These are phyloP conservation scores for Acleris sparsana DNA, from an alignment of 2,888 invertebrate genomes.

Conservation along the genomic window DNA sequence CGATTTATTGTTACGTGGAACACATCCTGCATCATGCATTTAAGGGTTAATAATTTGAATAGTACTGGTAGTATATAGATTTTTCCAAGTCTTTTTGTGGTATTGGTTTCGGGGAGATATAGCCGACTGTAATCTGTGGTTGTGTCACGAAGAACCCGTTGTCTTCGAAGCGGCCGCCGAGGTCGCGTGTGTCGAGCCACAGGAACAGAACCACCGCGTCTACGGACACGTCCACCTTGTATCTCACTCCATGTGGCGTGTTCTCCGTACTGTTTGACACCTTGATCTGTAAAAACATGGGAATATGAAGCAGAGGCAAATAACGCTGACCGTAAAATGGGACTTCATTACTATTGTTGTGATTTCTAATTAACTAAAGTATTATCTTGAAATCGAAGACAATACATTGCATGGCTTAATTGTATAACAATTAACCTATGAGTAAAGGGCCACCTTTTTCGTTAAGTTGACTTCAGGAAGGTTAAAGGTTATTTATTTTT, in stretches of 20 bases:
- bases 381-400: too few relatives aligned
- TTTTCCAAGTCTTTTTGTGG: slow-evolving; percentile 50
- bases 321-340: too few relatives aligned
- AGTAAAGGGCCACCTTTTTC: too few relatives aligned
- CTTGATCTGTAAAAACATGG: slow-evolving; percentile 25
- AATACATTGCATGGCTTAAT: too few relatives aligned
- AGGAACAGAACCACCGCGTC: slow-evolving; percentile 86
- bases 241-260: slow-evolving; percentile 37
- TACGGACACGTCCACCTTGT: slow-evolving; percentile 58
- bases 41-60: slow-evolving; percentile 55
- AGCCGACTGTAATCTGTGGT: slow-evolving; percentile 48
- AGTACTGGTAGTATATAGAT: slow-evolving; percentile 65
- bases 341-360: too few relatives aligned
- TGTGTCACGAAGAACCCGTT: slow-evolving; percentile 87
- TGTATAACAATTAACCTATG: too few relatives aligned
- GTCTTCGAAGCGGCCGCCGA: slow-evolving; percentile 87
- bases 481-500: too few relatives aligned
- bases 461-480: too few relatives aligned
- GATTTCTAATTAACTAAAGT: too few relatives aligned
- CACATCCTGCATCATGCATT: too few relatives aligned
- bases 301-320: too few relatives aligned
- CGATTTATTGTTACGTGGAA: too few relatives aligned
- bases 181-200: slow-evolving; percentile 84
- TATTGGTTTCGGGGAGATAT: slow-evolving; percentile 47
- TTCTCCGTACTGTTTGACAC: slow-evolving; percentile 15